These are phyloP conservation scores for Coccyzus lansbergi DNA, from an alignment of 2,797 vertebrate species.

Conservation along the genomic window DNA sequence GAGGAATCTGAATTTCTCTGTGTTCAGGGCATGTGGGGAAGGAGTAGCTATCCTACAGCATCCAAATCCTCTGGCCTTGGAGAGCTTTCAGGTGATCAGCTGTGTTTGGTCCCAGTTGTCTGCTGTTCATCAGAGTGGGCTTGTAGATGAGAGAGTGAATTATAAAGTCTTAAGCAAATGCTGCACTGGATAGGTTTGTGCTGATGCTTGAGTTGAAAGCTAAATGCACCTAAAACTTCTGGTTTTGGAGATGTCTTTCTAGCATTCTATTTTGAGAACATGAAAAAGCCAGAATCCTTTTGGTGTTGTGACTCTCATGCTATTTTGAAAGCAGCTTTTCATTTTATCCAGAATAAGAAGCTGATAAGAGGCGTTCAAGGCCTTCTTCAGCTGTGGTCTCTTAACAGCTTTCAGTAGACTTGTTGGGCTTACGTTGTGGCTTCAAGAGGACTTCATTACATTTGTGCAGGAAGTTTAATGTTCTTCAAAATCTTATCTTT, in stretches of 20 bases:
- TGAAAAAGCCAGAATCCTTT: constrained; percentile 17
- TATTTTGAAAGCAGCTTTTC: constrained; percentile 22
- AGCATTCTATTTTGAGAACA: constrained; percentile 37
- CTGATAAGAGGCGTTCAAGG: neutral
- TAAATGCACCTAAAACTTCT: constrained; percentile 29
- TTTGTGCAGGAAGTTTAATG: neutral
- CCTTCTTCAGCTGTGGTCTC: neutral
- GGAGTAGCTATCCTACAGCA: neutral
- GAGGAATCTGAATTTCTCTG: neutral
- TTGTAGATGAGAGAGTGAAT: neutral
- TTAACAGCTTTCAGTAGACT: neutral
- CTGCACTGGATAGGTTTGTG: neutral
- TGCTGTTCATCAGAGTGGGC: neutral
- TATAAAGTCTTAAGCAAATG: neutral
- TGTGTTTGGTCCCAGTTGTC: neutral
- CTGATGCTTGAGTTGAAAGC: constrained; percentile 3
- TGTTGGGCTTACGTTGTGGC: neutral
- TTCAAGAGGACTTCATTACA: neutral
- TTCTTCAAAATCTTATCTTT: neutral
- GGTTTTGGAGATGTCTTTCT: neutral
- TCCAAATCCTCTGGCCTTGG: neutral
- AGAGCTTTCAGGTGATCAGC: neutral
- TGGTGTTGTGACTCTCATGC: neutral
- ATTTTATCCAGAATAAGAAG: neutral
- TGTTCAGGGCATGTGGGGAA: neutral